Evolutionary conservation across 2,888 invertebrate species (phyloP).

Genomic region (Spisula solida): DNA sequence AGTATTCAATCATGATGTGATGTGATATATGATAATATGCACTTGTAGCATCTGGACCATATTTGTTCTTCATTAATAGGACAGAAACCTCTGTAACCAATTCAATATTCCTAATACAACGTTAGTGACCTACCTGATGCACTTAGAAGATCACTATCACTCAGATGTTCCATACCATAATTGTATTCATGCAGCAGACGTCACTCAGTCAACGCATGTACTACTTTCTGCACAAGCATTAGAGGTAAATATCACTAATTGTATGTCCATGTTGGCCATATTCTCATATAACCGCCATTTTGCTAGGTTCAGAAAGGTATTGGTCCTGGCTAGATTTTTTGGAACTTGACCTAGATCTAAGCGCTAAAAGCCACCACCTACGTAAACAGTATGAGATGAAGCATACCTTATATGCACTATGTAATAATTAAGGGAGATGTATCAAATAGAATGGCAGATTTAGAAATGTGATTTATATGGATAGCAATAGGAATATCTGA

Average conservation of each 20-base stretch:
- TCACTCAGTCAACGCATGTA: constrained; percentile 98
- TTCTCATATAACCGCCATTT: background rate
- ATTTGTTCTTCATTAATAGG: constrained; percentile 73
- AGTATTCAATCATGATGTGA: background rate
- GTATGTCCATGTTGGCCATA: background rate
- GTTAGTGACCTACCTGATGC: constrained; percentile 98
- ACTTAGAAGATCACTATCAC: constrained; percentile 99
- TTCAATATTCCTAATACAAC: constrained; percentile 98
- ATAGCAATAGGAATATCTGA: background rate
- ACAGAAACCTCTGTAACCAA: constrained; percentile 91
- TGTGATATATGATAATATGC: background rate
- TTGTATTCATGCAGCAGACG: constrained; percentile 99
- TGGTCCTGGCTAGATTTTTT: too few species aligned
- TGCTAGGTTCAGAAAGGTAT: background rate
- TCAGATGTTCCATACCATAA: constrained; percentile 99
- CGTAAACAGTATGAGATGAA: too few species aligned
- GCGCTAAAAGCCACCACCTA: too few species aligned
- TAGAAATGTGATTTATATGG: background rate
- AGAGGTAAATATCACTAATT: constrained; percentile 89
- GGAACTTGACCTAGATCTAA: too few species aligned
- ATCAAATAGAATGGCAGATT: background rate
- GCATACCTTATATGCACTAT: too few species aligned
- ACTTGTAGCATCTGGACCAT: too few species aligned
- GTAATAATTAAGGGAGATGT: background rate
- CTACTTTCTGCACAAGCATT: constrained; percentile 98